These are phyloP conservation scores for Sycophila sp. DNA, from an alignment of 1,140 invertebrate genomes.

Conservation along the genomic window DNA sequence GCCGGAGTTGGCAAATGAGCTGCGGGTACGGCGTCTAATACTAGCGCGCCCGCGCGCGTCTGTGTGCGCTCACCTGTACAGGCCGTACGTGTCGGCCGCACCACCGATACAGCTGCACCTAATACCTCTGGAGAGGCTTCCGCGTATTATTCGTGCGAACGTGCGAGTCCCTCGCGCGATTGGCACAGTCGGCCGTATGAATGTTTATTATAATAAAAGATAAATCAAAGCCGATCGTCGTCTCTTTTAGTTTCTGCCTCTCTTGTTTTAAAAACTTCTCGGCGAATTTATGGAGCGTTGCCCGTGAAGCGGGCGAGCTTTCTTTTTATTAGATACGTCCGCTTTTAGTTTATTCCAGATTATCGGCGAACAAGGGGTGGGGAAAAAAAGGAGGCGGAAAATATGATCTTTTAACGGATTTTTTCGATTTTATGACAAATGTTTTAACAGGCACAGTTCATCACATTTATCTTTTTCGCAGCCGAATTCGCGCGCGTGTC, in stretches of 20 bases:
- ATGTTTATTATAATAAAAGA: no score
- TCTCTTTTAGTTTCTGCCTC: no score
- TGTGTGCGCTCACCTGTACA: no score
- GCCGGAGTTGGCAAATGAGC: slow-evolving; percentile 64
- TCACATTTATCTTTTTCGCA: not conserved
- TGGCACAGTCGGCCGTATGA: slow-evolving; percentile 48
- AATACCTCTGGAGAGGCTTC: slow-evolving; percentile 53
- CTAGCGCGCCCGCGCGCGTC: slow-evolving; percentile 34
- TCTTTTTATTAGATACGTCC: not conserved
- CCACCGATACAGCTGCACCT: slow-evolving; percentile 54
- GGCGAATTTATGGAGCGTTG: no score
- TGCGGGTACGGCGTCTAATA: slow-evolving; percentile 60
- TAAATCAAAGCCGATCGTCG: no score
- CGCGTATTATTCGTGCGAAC: slow-evolving; percentile 18
- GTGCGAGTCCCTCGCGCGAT: not conserved
- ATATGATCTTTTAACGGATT: slow-evolving; percentile 8
- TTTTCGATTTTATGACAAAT: slow-evolving; percentile 8
- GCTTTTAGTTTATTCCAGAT: slow-evolving; percentile 6
- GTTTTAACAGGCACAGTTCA: not conserved
- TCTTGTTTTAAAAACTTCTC: no score
- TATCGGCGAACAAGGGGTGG: not conserved
- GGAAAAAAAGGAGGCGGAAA: slow-evolving; percentile 21
- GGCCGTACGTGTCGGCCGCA: slow-evolving; percentile 22
- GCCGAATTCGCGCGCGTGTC: not conserved
- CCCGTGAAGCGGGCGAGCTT: no score